A percentile compares a stretch with the other conserved stretches of the same genome.
Evolutionary conservation across 2,113 vertebrate genomes (phyloP).

Genomic region (Martes martes): DNA sequence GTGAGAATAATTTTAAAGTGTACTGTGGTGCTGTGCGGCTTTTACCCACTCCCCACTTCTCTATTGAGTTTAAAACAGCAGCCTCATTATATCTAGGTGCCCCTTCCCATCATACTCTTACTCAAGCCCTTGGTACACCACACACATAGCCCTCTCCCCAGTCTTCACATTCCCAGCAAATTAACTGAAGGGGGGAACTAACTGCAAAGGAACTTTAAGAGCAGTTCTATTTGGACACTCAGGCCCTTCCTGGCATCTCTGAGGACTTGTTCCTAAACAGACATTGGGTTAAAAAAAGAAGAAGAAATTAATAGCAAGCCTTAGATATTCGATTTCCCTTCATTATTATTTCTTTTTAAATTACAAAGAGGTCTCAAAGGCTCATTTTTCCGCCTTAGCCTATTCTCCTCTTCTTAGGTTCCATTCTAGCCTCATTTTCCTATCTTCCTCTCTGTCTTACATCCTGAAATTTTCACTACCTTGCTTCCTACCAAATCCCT

Average conservation of each 20-base stretch:
- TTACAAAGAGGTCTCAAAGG: slow-evolving; percentile 46
- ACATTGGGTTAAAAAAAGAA: neutral
- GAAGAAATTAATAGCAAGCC: neutral
- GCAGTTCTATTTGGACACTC: slow-evolving; percentile 15
- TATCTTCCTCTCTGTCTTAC: neutral
- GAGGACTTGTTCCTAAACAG: slow-evolving; percentile 27
- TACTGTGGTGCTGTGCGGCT: neutral
- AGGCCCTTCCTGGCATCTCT: neutral
- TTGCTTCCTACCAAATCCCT: neutral
- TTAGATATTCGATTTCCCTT: slow-evolving; percentile 1
- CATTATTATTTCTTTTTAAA: slow-evolving; percentile 41
- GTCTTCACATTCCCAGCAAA: slow-evolving; percentile 48
- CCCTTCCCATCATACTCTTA: slow-evolving; percentile 43
- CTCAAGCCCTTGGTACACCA: slow-evolving; percentile 48
- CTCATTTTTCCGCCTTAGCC: neutral
- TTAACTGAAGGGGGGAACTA: neutral
- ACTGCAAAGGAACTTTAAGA: slow-evolving; percentile 32
- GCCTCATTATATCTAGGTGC: slow-evolving; percentile 61
- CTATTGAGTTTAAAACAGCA: slow-evolving; percentile 52
- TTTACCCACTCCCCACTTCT: neutral
- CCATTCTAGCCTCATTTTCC: neutral
- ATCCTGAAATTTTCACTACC: slow-evolving; percentile 7
- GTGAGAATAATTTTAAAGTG: slow-evolving; percentile 47
- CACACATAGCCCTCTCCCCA: slow-evolving; percentile 48
- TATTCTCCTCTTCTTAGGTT: neutral